Evolutionary conservation across 1,140 invertebrate species (phyloP).

Genomic region (Mesaphorura yosii): DNA sequence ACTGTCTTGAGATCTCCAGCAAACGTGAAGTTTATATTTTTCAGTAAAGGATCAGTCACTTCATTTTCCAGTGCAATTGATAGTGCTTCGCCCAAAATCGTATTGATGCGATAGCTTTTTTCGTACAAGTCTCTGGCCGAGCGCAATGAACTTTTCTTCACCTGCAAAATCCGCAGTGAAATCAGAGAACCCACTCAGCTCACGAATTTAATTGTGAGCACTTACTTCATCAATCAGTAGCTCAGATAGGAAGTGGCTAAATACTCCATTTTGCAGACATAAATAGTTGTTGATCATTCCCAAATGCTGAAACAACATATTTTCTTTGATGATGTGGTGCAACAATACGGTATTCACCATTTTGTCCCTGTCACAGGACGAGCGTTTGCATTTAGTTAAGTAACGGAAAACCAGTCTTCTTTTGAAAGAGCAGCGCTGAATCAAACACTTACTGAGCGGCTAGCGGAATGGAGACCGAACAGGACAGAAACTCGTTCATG

Average conservation of each 20-base stretch:
- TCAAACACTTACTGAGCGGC: too few species aligned
- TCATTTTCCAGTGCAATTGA: background rate
- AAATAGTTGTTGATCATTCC: constrained; percentile 21
- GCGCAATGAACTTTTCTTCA: background rate
- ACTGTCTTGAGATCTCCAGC: too few species aligned
- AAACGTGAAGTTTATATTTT: constrained; percentile 1
- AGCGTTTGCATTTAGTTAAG: too few species aligned
- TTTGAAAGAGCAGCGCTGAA: too few species aligned
- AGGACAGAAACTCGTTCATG: too few species aligned
- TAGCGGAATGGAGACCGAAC: too few species aligned
- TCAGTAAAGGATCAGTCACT: background rate
- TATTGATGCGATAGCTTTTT: background rate
- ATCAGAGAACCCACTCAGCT: too few species aligned
- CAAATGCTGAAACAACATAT: constrained; percentile 24
- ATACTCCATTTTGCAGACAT: constrained; percentile 27
- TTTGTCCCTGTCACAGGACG: constrained; percentile 8
- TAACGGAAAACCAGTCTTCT: too few species aligned
- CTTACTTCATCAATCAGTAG: constrained; percentile 22
- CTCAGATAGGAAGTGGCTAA: constrained; percentile 15
- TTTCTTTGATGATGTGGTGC: constrained; percentile 21
- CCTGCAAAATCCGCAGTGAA: too few species aligned
- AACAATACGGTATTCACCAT: constrained; percentile 18
- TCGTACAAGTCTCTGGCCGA: background rate
- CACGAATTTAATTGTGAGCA: background rate
- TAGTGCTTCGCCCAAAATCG: constrained; percentile 1